These are phyloP conservation scores for Andricus grossulariae DNA, from an alignment of 1,140 invertebrate genomes.

Conservation along the genomic window DNA sequence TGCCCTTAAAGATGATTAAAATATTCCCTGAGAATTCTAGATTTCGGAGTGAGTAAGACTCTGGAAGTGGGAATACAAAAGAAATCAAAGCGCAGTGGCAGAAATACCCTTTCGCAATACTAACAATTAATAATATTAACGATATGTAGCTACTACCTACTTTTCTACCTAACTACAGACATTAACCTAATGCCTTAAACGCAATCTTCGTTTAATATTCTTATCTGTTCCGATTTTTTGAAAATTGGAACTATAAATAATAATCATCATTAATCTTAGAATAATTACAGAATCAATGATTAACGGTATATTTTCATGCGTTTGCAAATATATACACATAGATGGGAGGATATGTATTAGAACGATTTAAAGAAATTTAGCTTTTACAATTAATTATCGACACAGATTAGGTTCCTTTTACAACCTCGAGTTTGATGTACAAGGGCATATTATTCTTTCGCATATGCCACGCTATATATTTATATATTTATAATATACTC, in stretches of 20 bases:
- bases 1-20: neutral
- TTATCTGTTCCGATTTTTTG: conserved; percentile 52
- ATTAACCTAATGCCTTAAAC: conserved; percentile 63
- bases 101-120: conserved; percentile 60
- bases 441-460: conserved; percentile 37
- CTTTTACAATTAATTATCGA: conserved; percentile 61
- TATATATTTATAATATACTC: conserved; percentile 40
- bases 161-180: conserved; percentile 37
- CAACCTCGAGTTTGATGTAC: conserved; percentile 62
- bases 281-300: conserved; percentile 66
- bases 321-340: conserved; percentile 75
- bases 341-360: conserved; percentile 71
- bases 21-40: conserved; percentile 11
- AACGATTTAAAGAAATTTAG: conserved; percentile 49
- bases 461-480: conserved; percentile 53
- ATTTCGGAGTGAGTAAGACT: neutral
- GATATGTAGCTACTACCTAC: conserved; percentile 68
- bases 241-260: conserved; percentile 59
- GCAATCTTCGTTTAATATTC: conserved; percentile 56
- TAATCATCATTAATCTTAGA: conserved; percentile 45
- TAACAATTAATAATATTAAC: conserved; percentile 68
- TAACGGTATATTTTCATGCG: conserved; percentile 60
- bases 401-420: conserved; percentile 63
- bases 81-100: conserved; percentile 61
- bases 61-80: conserved; percentile 42